Conservation (phyloP, 2,797 vertebrate genomes). For the Serranus cabrilla region DNA sequence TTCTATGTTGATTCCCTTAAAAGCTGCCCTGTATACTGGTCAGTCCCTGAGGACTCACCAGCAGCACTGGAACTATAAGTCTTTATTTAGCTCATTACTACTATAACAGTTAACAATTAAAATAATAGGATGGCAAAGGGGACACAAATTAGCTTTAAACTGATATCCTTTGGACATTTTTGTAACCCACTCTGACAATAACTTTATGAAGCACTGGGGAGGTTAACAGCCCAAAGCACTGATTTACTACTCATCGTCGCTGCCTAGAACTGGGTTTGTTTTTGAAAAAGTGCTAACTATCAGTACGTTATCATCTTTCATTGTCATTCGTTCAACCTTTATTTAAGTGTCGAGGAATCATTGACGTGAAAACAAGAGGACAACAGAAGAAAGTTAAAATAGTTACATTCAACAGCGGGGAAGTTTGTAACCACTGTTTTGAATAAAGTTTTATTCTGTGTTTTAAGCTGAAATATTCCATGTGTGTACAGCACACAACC, state of each 20-base stretch:
- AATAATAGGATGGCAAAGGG: background rate
- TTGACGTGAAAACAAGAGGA: too few species aligned
- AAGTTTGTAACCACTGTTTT: too few species aligned
- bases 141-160: background rate
- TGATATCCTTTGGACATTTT: accelerated
- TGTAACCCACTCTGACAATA: too few species aligned
- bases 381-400: too few species aligned
- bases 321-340: background rate
- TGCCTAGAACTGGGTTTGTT: background rate
- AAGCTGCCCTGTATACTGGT: background rate
- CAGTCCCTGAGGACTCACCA: background rate
- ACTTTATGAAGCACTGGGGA: too few species aligned
- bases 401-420: too few species aligned
- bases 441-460: too few species aligned
- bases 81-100: background rate
- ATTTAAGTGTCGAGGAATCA: too few species aligned
- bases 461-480: too few species aligned
- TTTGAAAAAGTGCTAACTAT: background rate
- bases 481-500: too few species aligned
- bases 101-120: too few species aligned
- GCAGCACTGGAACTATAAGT: background rate
- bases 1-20: background rate
- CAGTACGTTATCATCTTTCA: accelerated
- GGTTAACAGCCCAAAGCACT: background rate
- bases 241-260: background rate